Evolutionary conservation across 2,888 invertebrate species (phyloP).

Genomic region (Amphipoea lucens): DNA sequence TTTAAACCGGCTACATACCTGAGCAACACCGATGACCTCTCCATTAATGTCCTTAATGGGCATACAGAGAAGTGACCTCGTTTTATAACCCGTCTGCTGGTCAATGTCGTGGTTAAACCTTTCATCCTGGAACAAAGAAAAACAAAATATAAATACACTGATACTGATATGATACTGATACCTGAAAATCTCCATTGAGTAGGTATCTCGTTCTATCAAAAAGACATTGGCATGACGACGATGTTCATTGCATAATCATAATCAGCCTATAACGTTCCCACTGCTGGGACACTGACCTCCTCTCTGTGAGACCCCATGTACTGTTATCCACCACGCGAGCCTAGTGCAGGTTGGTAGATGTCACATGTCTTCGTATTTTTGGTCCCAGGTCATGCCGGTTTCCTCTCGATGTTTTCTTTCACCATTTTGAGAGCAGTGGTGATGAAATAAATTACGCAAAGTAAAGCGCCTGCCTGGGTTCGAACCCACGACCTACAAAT

Average conservation of each 20-base stretch:
- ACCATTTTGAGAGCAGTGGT: background rate
- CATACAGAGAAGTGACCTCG: constrained; percentile 97
- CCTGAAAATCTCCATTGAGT: background rate
- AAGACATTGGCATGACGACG: constrained; percentile 13
- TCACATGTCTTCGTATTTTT: background rate
- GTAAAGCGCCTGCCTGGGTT: background rate
- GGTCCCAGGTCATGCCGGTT: background rate
- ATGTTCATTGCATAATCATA: background rate
- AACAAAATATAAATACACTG: constrained; percentile 24
- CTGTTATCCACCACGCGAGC: background rate
- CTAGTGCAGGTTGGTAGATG: background rate
- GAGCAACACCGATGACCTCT: constrained; percentile 98
- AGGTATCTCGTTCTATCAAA: background rate
- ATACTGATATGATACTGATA: background rate
- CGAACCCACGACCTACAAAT: background rate
- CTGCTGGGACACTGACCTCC: background rate
- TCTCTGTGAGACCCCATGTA: background rate
- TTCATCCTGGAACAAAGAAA: constrained; percentile 84
- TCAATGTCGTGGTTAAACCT: constrained; percentile 98
- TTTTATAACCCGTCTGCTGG: constrained; percentile 97
- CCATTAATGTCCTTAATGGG: constrained; percentile 98
- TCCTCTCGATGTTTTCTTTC: background rate
- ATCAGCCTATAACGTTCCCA: background rate
- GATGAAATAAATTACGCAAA: background rate
- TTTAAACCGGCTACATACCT: constrained; percentile 89